phyloP scores from a whole-genome alignment of 2,888 invertebrate genomes.

The Drosophila emarginata region DNA sequence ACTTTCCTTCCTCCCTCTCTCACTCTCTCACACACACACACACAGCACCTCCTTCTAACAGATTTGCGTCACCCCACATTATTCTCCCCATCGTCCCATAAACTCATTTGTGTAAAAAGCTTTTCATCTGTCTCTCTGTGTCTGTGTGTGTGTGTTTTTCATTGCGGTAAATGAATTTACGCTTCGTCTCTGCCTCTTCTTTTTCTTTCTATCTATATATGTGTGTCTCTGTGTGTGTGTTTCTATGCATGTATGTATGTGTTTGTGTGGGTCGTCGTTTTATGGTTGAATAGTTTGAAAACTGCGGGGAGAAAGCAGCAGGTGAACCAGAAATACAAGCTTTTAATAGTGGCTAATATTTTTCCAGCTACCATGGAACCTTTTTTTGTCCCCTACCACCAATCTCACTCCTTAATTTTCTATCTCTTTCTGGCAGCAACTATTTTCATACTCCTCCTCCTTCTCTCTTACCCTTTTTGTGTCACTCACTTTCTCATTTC shows the following conservation, averaged over 20 bases:
- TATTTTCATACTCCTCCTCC: not conserved
- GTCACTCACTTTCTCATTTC: constrained; percentile 14
- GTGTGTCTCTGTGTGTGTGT: constrained; percentile 10
- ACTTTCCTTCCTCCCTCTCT: not conserved
- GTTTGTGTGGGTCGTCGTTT: constrained; percentile 54
- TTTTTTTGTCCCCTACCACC: not conserved
- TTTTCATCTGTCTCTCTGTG: constrained; percentile 47
- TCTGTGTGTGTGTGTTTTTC: constrained; percentile 33
- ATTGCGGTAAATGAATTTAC: constrained; percentile 73
- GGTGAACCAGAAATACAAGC: constrained; percentile 44
- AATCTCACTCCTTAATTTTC: not conserved
- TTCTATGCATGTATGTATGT: constrained; percentile 6
- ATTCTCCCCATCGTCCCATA: constrained; percentile 40
- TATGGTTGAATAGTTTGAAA: constrained; percentile 71
- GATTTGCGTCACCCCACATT: not conserved
- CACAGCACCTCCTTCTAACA: not conserved
- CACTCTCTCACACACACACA: not conserved
- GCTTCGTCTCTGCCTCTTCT: constrained; percentile 47
- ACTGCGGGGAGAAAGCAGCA: constrained; percentile 51
- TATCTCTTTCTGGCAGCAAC: not conserved
- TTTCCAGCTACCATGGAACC: constrained; percentile 44
- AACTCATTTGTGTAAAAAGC: constrained; percentile 75
- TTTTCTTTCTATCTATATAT: too few relatives aligned
- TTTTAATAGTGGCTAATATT: constrained; percentile 67
- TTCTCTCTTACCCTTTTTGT: constrained; percentile 28